Evolutionary conservation across 2,113 vertebrate genomes (phyloP).

Genomic region (Micronycteris hirsuta): DNA sequence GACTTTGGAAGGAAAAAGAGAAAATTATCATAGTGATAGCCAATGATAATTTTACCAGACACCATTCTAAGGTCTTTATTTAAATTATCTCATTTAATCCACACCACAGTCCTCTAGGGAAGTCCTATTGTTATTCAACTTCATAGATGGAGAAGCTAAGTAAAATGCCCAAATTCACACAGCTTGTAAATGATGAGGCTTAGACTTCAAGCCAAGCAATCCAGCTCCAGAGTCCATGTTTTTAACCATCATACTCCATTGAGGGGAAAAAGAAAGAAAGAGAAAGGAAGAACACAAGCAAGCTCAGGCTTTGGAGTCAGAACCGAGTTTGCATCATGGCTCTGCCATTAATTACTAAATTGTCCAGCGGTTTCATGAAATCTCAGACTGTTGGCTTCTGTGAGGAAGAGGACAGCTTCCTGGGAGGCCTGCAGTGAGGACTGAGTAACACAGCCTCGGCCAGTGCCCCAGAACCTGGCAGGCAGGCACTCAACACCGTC

Average conservation of each 20-base stretch:
- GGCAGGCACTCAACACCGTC: background rate
- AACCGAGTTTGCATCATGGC: background rate
- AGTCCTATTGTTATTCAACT: background rate
- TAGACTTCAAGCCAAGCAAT: background rate
- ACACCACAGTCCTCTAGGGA: background rate
- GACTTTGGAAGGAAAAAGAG: background rate
- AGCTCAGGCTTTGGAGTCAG: background rate
- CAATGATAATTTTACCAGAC: background rate
- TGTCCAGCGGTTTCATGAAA: background rate
- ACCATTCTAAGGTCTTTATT: background rate
- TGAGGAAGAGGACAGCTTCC: background rate
- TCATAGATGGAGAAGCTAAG: background rate
- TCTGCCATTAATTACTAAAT: background rate
- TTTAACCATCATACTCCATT: background rate
- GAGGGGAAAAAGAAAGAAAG: background rate
- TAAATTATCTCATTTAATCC: background rate
- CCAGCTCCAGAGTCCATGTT: no score
- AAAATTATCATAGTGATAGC: background rate
- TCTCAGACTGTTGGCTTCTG: background rate
- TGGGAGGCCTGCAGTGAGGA: background rate
- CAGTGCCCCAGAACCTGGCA: background rate
- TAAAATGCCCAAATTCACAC: background rate
- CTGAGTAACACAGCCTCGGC: background rate
- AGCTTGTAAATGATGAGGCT: background rate
- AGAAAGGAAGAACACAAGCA: background rate